Evolutionary conservation across 2,888 invertebrate genomes (phyloP).

Genomic region (Tetranychus truncatus): DNA sequence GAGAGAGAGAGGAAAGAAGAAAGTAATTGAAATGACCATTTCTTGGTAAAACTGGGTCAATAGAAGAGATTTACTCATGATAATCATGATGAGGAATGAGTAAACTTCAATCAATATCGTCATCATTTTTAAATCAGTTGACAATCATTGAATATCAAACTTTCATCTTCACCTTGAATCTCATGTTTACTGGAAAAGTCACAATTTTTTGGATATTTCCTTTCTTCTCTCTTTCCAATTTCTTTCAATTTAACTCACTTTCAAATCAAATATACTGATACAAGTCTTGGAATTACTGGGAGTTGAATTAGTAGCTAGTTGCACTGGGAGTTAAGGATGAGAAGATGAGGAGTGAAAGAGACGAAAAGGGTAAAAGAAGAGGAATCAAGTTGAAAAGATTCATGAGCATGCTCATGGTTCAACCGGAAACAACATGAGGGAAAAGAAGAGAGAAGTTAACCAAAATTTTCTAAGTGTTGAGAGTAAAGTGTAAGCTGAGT

Average conservation of each 20-base stretch:
- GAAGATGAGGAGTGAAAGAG: not conserved
- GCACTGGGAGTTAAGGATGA: not conserved
- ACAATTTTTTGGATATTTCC: not conserved
- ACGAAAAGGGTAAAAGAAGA: not conserved
- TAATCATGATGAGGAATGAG: too few relatives aligned
- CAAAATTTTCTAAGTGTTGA: not conserved
- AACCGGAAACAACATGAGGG: not conserved
- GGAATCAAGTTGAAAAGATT: slow-evolving; percentile 3
- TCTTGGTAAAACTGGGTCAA: not conserved
- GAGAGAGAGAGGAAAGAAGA: not conserved
- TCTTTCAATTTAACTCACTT: not conserved
- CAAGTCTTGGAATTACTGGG: not conserved
- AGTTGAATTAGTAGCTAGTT: not conserved
- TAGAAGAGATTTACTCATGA: too few relatives aligned
- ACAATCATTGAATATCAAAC: too few relatives aligned
- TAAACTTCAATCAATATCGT: too few relatives aligned
- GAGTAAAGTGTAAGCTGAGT: not conserved
- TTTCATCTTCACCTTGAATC: too few relatives aligned
- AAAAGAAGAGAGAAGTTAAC: not conserved
- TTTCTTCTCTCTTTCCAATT: not conserved
- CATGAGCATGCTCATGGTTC: not conserved
- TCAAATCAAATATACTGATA: not conserved
- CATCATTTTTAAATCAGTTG: too few relatives aligned
- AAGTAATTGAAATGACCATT: not conserved
- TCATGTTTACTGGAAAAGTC: not conserved